Evolutionary conservation across 2,888 invertebrate genomes (phyloP), one percentile per base, ranked within the genome.

Genomic region (Hecatera dysodea): DNA sequence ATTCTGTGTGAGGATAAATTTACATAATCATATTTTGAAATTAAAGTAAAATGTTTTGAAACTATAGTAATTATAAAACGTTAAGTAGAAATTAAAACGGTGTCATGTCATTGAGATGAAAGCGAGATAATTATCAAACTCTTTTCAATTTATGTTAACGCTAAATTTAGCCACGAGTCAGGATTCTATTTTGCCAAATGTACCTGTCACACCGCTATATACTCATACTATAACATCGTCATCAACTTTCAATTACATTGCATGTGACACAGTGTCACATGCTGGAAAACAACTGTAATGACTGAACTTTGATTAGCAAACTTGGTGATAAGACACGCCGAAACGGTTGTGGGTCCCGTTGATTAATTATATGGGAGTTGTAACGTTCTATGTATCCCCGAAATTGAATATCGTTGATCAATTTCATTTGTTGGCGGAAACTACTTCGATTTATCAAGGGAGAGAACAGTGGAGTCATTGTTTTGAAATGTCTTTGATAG

Each of bases 231-330:
- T 7, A 33, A 8, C 8, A 33, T 29, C 22, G 12, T 75, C 57
- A 17, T 24, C 19, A 52, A 80, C 19, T 57, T 66, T 50, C 48
- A 67, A 75, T 56, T 33, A 75, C 52, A 67, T 64, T 71, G 59
- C 66, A 67, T 22, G 52, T 55, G 62, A 75, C 78, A 73, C 42
- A 9, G 42, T 70, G 68, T 74, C 75, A 71, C 74, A 68, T 70
- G 60, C 59, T 75, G 64, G 77, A 82, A 82, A 83, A 71, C 75
- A 72, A 73, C 63, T 87, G 62, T 88, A 88, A 88, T 81, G 83
- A 82, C 80, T 57, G 59, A 90, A 88, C 80, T 89, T 89, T 86
- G 85, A 90, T 90, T 84, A 76, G 75, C 67, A 85, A 89, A 89
- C 81, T 89, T 88, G 78, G 75, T 83, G 83, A 82, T 81, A 83